These are phyloP conservation scores for Panagrolaimus sp. DNA, from an alignment of 1,140 invertebrate species.

Conservation along the genomic window DNA sequence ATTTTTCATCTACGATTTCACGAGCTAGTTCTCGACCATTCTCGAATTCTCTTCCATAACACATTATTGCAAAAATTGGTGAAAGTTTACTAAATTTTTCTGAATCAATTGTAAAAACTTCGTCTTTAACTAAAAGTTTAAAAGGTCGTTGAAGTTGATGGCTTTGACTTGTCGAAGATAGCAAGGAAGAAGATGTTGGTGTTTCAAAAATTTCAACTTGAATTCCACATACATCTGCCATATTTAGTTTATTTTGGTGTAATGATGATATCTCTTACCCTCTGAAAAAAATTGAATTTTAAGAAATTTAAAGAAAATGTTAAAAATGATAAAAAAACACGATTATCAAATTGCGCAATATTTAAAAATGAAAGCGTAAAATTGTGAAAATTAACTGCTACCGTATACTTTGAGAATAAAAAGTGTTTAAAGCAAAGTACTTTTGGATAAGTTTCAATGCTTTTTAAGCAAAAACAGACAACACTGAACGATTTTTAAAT, in stretches of 20 bases:
- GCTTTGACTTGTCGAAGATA: neutral
- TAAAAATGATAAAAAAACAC: too few relatives aligned
- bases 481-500: too few relatives aligned
- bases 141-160: neutral
- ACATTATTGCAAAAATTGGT: conserved; percentile 29
- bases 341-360: too few relatives aligned
- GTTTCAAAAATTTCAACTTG: neutral
- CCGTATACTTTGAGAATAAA: too few relatives aligned
- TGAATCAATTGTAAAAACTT: conserved; percentile 27
- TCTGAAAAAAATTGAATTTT: too few relatives aligned
- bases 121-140: conserved; percentile 16
- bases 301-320: too few relatives aligned
- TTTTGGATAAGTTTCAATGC: too few relatives aligned
- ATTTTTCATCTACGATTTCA: conserved; percentile 27
- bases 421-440: too few relatives aligned
- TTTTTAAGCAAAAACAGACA: too few relatives aligned
- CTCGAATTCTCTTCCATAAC: conserved; percentile 27
- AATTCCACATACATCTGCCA: conserved; percentile 1
- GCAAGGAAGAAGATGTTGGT: neutral
- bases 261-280: too few relatives aligned
- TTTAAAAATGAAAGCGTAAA: too few relatives aligned
- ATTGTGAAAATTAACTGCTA: too few relatives aligned
- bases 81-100: conserved; percentile 21
- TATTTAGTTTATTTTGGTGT: neutral
- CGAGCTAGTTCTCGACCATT: conserved; percentile 23